These are phyloP conservation scores for Allobates femoralis DNA, from an alignment of 2,797 vertebrate genomes.

Conservation along the genomic window DNA sequence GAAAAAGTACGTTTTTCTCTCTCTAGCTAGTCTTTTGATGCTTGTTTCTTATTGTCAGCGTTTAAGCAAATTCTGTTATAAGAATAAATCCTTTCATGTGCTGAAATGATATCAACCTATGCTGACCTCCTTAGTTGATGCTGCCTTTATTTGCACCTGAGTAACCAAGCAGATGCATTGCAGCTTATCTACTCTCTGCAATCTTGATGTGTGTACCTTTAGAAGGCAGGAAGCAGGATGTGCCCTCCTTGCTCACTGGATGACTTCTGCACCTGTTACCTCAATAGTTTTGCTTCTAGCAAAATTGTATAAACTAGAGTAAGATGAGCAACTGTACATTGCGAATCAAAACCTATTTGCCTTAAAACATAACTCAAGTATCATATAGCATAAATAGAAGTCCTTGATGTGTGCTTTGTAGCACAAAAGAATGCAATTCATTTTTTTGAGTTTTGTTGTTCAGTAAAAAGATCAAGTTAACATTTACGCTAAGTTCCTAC, in stretches of 20 bases:
- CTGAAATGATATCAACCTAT: background rate
- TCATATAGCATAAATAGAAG: background rate
- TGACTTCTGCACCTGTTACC: conserved; percentile 49
- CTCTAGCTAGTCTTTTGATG: background rate
- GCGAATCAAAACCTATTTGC: background rate
- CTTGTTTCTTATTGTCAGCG: background rate
- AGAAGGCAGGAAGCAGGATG: conserved; percentile 57
- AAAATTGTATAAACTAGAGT: background rate
- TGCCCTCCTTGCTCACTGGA: conserved; percentile 15
- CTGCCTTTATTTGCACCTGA: conserved; percentile 40
- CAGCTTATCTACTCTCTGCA: conserved; percentile 40
- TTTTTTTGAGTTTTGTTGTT: too few relatives aligned
- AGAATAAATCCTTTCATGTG: background rate
- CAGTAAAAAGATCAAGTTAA: too few relatives aligned
- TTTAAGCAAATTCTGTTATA: background rate
- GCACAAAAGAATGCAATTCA: background rate
- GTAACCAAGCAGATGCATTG: conserved; percentile 49
- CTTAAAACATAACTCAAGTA: background rate
- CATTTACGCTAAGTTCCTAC: too few relatives aligned
- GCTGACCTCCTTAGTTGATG: background rate
- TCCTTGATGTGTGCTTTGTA: background rate
- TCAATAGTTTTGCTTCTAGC: conserved; percentile 30
- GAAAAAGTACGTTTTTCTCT: background rate
- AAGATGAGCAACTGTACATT: background rate
- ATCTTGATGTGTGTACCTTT: conserved; percentile 38